Conservation (phyloP, 2,888 invertebrate species). For the Diadegma fenestrale region DNA sequence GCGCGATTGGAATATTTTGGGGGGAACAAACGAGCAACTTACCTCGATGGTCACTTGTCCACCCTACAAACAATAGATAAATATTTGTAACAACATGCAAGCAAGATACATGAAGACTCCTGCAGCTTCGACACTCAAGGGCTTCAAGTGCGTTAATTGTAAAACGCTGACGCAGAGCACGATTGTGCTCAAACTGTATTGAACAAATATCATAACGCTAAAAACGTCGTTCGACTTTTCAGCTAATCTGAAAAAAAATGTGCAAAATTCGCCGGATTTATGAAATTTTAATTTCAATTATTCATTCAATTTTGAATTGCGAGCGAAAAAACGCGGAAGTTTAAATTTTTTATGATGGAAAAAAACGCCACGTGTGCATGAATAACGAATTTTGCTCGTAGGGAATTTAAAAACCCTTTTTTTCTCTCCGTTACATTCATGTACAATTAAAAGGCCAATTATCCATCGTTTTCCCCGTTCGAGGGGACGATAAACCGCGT, state of each 20-base stretch:
- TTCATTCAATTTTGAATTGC: no score
- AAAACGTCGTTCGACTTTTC: conserved; percentile 66
- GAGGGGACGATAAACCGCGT: background rate
- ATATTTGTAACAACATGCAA: conserved; percentile 72
- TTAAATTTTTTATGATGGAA: background rate
- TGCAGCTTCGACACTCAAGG: conserved; percentile 64
- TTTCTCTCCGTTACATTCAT: background rate
- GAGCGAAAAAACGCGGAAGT: background rate
- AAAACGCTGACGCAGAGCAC: conserved; percentile 71
- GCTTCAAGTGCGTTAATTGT: conserved; percentile 64
- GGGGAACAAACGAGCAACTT: background rate
- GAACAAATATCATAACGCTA: conserved; percentile 65
- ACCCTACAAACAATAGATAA: conserved; percentile 59
- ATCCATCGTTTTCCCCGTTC: background rate
- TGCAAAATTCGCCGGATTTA: background rate
- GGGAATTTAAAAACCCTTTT: background rate
- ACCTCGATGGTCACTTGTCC: conserved; percentile 51
- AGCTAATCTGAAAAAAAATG: conserved; percentile 58
- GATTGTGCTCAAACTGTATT: conserved; percentile 69
- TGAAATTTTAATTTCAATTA: no score
- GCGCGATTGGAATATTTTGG: background rate
- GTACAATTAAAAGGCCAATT: background rate
- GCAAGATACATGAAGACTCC: conserved; percentile 64
- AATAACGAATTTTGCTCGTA: background rate
- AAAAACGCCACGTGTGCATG: background rate